Evolutionary conservation across 2,888 invertebrate species (phyloP).

Genomic region (Cryptus armator): DNA sequence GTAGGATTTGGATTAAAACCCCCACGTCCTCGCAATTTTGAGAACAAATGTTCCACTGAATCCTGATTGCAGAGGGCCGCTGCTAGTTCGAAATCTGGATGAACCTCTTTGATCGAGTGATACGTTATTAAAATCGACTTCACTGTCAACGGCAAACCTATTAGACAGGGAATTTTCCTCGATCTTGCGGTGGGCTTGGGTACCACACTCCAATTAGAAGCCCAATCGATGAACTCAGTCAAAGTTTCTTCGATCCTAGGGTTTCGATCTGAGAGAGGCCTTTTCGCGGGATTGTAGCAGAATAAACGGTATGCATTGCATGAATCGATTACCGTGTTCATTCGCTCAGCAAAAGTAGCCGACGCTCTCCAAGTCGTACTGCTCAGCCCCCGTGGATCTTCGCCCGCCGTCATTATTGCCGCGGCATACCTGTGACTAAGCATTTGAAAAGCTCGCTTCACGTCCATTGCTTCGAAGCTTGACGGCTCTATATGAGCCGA

Average conservation of each 20-base stretch:
- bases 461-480: slow-evolving; percentile 65
- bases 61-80: slow-evolving; percentile 51
- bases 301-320: too few species aligned
- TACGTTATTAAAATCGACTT: slow-evolving; percentile 50
- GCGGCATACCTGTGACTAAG: slow-evolving; percentile 51
- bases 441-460: slow-evolving; percentile 66
- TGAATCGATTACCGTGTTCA: too few species aligned
- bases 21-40: slow-evolving; percentile 37
- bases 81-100: slow-evolving; percentile 45
- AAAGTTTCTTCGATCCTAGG: too few species aligned
- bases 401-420: slow-evolving; percentile 59
- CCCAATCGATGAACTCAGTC: background rate
- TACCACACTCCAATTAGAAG: slow-evolving; percentile 56
- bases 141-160: slow-evolving; percentile 58
- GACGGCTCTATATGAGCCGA: slow-evolving; percentile 50
- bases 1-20: slow-evolving; percentile 47
- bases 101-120: background rate
- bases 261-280: too few species aligned
- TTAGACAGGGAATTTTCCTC: slow-evolving; percentile 58
- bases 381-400: slow-evolving; percentile 30
- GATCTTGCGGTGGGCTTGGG: slow-evolving; percentile 10
- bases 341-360: slow-evolving; percentile 14
- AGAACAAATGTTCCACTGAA: slow-evolving; percentile 54
- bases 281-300: too few species aligned
- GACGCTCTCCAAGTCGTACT: too few species aligned